Base-by-base conservation (phyloP, 2,113 vertebrate genomes). In the Illadopsis cleaveri region DNA sequence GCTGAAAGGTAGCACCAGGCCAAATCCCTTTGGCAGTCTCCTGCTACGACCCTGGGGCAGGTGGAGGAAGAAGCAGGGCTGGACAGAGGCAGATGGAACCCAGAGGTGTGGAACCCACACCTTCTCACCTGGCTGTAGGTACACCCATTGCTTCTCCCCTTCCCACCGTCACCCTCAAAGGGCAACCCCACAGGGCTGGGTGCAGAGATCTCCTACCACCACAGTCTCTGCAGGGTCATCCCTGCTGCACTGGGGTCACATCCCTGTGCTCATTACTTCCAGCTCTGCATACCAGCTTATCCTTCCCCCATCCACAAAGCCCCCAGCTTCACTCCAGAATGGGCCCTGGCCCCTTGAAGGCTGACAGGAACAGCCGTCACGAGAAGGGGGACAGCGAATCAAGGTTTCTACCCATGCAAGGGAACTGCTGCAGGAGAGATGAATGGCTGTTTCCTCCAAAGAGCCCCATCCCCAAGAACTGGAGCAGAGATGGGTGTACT, bases 371-470 rank as follows among this genome's bases (percentile, higher is more conserved):
- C 4, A 37, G 25, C 11, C 6, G 2, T 69, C 12, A 13, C 0
- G 1, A 28, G n/a, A 50, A 80, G 28, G 6, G 33, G 8, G 11
- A 30, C 1, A 6, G 21, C 17, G 27, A 22, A 31, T 45, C 18
- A 15, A 38, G n/a, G 18, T 27, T 86, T 73, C 58, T 56, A 48
- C 11, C 62, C 45, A 42, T 0, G 0, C 38, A 57, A 57, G 31
- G 9, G 16, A 38, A 62, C 17, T 35, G 28, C 31, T 70, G 42
- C 75, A 69, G 22, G 38, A 48, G 62, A 76, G 35, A 66, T 0
- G 1, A 76, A 73, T 0, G 0, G 48, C 42, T 5, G 4, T 23
- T 12, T 3, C 61, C 38, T 56, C 61, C 48, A 15, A 56, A 62
- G n/a, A 71, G 25, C n/a, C 20, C 8, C 33, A 1, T 60, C 6